Evolutionary conservation across 2,888 invertebrate species (phyloP).

Genomic region (Xanthia togata): DNA sequence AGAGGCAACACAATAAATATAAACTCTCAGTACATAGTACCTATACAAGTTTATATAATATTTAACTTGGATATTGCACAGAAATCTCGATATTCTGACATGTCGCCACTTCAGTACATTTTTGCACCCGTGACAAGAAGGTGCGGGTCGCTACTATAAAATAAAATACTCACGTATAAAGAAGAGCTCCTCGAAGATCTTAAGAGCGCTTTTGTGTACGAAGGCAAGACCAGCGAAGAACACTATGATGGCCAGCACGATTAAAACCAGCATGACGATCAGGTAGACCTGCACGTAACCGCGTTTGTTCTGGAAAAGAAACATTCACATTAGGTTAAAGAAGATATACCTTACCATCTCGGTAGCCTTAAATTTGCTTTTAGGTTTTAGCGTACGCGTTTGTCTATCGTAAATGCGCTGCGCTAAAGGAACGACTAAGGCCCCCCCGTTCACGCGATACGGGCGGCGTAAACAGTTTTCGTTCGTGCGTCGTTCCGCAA

Average conservation of each 20-base stretch:
- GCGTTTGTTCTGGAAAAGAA: slow-evolving; percentile 66
- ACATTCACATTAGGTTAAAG: background rate
- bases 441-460: too few relatives aligned
- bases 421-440: too few relatives aligned
- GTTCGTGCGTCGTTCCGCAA: too few relatives aligned
- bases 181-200: slow-evolving; percentile 30
- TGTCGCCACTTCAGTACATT: background rate
- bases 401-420: too few relatives aligned
- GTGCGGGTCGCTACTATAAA: background rate
- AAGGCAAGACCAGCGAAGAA: slow-evolving; percentile 52
- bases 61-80: background rate
- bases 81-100: too few relatives aligned
- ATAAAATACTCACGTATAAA: slow-evolving; percentile 56
- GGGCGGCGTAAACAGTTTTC: too few relatives aligned
- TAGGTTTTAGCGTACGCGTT: background rate
- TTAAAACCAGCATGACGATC: slow-evolving; percentile 59
- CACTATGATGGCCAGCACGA: slow-evolving; percentile 48
- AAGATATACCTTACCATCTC: background rate
- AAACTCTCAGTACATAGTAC: background rate
- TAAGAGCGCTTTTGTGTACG: background rate
- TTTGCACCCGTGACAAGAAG: background rate
- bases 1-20: too few relatives aligned
- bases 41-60: background rate
- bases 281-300: slow-evolving; percentile 68
- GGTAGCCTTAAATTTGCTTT: background rate